Evolutionary conservation across 2,797 vertebrate genomes (phyloP).

Genomic region (Oreochromis grahami): DNA sequence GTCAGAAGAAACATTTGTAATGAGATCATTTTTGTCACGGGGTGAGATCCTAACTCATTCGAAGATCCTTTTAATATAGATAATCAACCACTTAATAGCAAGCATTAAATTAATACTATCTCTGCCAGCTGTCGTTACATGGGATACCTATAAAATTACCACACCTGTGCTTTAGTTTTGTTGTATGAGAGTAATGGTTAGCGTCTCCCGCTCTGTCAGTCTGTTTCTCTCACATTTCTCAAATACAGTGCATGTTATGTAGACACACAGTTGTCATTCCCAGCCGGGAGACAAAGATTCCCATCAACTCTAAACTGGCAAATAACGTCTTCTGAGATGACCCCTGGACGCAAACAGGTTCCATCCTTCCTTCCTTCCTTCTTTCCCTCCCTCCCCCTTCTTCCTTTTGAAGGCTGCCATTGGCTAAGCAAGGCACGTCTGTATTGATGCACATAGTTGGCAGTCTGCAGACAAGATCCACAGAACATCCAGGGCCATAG

Average conservation of each 20-base stretch:
- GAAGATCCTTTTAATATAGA: not conserved
- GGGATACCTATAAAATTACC: not conserved
- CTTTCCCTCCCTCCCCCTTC: not conserved
- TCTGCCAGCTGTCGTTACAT: not conserved
- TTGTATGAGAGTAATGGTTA: not conserved
- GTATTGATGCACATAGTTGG: constrained; percentile 71
- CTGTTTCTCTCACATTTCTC: not conserved
- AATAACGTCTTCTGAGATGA: constrained; percentile 45
- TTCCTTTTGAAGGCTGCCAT: constrained; percentile 63
- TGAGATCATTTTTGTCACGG: not conserved
- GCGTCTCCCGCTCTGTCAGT: not conserved
- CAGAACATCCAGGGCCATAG: constrained; percentile 57
- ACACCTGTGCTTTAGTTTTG: not conserved
- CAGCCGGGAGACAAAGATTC: constrained; percentile 13
- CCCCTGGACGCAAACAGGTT: constrained; percentile 51
- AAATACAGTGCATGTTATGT: not conserved
- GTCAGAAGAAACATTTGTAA: not conserved
- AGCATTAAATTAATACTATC: not conserved
- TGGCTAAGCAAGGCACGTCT: constrained; percentile 62
- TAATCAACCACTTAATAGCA: not conserved
- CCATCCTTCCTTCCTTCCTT: not conserved
- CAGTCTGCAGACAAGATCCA: constrained; percentile 65
- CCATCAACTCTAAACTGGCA: constrained; percentile 24
- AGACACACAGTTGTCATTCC: constrained; percentile 4
- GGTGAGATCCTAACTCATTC: too few species aligned